phyloP scores from a whole-genome alignment of 2,888 invertebrate genomes.

The Acleris sparsana region DNA sequence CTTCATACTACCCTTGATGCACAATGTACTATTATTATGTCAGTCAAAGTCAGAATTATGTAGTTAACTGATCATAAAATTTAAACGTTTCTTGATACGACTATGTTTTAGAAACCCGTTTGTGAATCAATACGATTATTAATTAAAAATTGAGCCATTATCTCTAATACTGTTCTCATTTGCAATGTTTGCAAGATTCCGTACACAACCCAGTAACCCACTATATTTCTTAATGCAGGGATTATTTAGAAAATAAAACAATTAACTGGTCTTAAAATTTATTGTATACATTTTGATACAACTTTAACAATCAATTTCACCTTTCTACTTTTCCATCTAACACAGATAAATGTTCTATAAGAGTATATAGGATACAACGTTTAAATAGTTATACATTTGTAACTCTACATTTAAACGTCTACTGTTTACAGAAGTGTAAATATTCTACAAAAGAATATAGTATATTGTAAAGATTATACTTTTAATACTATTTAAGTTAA shows the following conservation, averaged over 20 bases:
- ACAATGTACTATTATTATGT: no score
- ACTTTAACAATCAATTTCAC: constrained; percentile 49
- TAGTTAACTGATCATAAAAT: no score
- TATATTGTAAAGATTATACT: constrained; percentile 34
- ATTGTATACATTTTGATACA: constrained; percentile 47
- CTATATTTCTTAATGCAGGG: no score
- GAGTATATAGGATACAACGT: constrained; percentile 38
- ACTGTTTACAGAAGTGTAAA: constrained; percentile 42
- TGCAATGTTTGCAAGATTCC: no score
- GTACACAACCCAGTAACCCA: no score
- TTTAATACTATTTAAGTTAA: constrained; percentile 6
- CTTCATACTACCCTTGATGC: no score
- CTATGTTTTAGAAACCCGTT: no score
- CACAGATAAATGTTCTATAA: constrained; percentile 43
- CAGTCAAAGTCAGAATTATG: no score
- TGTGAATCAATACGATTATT: no score
- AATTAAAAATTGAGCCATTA: no score
- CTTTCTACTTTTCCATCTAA: constrained; percentile 49
- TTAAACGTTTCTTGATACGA: no score
- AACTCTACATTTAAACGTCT: constrained; percentile 25
- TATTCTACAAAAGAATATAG: constrained; percentile 40
- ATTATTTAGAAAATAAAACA: constrained; percentile 4
- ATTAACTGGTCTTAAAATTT: constrained; percentile 12
- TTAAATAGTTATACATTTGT: constrained; percentile 30
- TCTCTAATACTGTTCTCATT: no score